These are phyloP conservation scores for Amaurobius ferox DNA, from an alignment of 2,888 invertebrate species.

Conservation along the genomic window DNA sequence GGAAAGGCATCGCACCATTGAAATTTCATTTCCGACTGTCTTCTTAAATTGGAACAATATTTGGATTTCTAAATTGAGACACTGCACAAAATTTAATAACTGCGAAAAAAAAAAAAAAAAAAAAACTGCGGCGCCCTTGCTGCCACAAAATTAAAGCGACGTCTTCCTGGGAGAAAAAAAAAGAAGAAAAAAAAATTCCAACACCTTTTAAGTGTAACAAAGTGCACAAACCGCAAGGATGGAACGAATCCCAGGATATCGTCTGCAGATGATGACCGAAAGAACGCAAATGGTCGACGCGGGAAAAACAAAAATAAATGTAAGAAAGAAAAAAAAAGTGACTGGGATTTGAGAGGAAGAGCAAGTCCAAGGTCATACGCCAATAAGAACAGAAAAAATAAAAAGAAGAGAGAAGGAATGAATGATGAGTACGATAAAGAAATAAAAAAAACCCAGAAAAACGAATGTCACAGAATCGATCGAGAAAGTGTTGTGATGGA, in stretches of 20 bases:
- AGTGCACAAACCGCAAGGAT: background rate
- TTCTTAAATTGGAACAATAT: too few relatives aligned
- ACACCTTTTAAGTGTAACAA: conserved; percentile 1
- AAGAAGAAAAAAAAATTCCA: too few relatives aligned
- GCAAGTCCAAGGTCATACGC: conserved; percentile 65
- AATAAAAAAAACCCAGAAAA: conserved; percentile 33
- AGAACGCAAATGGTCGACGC: conserved; percentile 30
- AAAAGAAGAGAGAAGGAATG: conserved; percentile 24
- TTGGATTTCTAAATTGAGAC: too few relatives aligned
- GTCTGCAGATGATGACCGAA: conserved; percentile 57
- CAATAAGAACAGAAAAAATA: conserved; percentile 23
- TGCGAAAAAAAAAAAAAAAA: too few relatives aligned
- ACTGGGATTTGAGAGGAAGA: conserved; percentile 55
- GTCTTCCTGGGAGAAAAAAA: too few relatives aligned
- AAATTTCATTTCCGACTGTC: too few relatives aligned
- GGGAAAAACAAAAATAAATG: background rate
- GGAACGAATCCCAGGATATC: background rate
- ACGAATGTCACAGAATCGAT: too few relatives aligned
- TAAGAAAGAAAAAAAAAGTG: background rate
- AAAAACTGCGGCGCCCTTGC: too few relatives aligned
- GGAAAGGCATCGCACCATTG: too few relatives aligned
- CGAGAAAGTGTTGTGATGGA: conserved; percentile 49
- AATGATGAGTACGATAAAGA: background rate
- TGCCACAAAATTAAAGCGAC: too few relatives aligned
- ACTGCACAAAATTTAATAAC: too few relatives aligned